Evolutionary conservation across 2,888 invertebrate species (phyloP), one percentile per base, ranked within the genome.

Genomic region (Macrophya annulata): DNA sequence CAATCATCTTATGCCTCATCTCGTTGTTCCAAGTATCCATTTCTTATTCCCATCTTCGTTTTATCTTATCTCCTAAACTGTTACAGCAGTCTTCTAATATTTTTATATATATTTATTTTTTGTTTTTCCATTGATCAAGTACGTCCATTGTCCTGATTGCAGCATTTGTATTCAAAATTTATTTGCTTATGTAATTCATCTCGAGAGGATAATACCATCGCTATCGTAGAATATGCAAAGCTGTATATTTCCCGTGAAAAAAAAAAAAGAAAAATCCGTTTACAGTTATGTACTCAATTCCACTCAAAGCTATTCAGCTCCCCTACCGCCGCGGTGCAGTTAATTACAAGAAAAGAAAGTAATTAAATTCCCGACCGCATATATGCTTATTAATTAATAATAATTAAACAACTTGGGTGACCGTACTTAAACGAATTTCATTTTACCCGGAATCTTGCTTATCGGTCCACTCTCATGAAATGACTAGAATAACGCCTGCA

Each of bases 21-120:
- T 83, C 83, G 71, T 83, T 83, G 83, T 68, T 83, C 68, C 83
- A 71, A 71, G 83, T 83, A 83, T 83, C 83, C 83, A 83, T 83
- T 83, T 68, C 83, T 83, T 68, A 25, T 45, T 83, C 48, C 51
- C 65, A 48, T 68, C 37, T 43, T 62, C 83, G 83, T 71, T 83
- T 83, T 83, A 83, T 83, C 83, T 83, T 83, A 83, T 83, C 83
- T 83, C 83, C 83, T 40, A 51, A 83, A 83, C 83, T 45, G 68
- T 71, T 62, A 68, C 43, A 68, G 62, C 68, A 83, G 17, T 21
- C 48, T 71, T 65, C 81, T 81, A 25, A 81, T 81, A 71, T 71
- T 77, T 77, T 45, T 31, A 9, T 37, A 31, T 81, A 71, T 71
- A 55, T 77, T 45, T 31, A 9, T 37, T 6, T 31, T 45, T 77